Evolutionary conservation across 2,113 vertebrate genomes (phyloP), one percentile per base, ranked within the genome.

Genomic region (Pelobates fuscus): DNA sequence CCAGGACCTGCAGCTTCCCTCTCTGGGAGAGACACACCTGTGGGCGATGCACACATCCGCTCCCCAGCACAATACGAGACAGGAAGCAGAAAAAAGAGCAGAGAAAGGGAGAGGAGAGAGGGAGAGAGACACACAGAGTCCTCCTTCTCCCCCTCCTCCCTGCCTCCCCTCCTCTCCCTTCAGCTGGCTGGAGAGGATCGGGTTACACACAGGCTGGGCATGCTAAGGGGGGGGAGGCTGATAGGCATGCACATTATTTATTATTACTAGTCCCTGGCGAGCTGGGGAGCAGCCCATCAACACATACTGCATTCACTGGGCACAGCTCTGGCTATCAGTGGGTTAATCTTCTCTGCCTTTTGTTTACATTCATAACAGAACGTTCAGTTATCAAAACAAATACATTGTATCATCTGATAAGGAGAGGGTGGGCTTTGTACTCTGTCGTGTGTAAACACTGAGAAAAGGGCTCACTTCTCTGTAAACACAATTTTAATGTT

Each of bases 11-110:
- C 23, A 63, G 67, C 70, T 62, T 67, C 78, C 68, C 78, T 62
- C 55, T 8, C 71, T 76, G 79, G 72, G 81, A 70, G 79, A 80
- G 79, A 83, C 86, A 88, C 86, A 88, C 86, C 86, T 88, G 85
- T 85, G 78, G 85, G 83, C 81, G 86, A 83, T 80, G 86, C 86
- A 83, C 86, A 84, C 84, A 84, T 86, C 86, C 83, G 86, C 84
- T 76, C 81, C 80, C 77, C 67, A 82, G 79, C 84, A 84, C 86
- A 83, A 83, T 84, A 82, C 84, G 80, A 84, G 82, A 82, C 84
- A 82, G 84, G 83, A 82, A 83, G 81, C 84, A 81, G 84, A 81
- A 85, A 58, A 82, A 82, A 81, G 46, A 71, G 79, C 81, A n/a
- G 20, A 17, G 65, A 46, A 29, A 80, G 78, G 79, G 79, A 83